phyloP scores from a whole-genome alignment of 2,888 invertebrate genomes.

The Aphrophora alni region DNA sequence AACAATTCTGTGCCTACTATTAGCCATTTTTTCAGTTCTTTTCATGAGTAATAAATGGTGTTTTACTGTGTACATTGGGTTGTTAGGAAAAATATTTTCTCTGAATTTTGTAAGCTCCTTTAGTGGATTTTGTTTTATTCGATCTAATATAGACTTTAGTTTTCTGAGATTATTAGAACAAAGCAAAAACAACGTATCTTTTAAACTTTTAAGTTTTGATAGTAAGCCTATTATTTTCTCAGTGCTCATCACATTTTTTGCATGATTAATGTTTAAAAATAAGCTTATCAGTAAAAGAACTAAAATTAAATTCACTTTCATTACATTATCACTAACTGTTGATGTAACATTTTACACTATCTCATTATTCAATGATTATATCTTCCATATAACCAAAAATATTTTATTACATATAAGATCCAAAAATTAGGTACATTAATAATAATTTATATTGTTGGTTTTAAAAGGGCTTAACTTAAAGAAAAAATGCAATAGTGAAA shows the following conservation, averaged over 20 bases:
- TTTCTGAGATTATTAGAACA: neutral
- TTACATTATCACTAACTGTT: neutral
- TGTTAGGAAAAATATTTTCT: neutral
- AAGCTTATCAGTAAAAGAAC: neutral
- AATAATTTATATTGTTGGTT: no score
- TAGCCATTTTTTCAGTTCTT: neutral
- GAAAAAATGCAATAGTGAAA: no score
- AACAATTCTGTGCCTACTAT: neutral
- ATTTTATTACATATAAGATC: no score
- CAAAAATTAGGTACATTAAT: no score
- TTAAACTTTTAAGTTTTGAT: neutral
- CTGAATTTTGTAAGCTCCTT: neutral
- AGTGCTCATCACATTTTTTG: neutral
- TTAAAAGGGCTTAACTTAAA: no score
- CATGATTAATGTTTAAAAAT: neutral
- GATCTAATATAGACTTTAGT: neutral
- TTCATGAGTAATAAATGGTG: neutral
- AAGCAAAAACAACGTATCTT: neutral
- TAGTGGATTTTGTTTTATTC: neutral
- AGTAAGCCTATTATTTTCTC: neutral
- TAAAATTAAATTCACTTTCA: neutral
- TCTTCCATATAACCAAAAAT: no score
- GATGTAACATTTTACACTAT: neutral
- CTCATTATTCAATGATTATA: neutral
- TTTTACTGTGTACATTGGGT: neutral